Evolutionary conservation across 92 coral and sea anemone species (phyloP), one percentile per base, ranked within the genome.

Genomic region (Muricea muricata): DNA sequence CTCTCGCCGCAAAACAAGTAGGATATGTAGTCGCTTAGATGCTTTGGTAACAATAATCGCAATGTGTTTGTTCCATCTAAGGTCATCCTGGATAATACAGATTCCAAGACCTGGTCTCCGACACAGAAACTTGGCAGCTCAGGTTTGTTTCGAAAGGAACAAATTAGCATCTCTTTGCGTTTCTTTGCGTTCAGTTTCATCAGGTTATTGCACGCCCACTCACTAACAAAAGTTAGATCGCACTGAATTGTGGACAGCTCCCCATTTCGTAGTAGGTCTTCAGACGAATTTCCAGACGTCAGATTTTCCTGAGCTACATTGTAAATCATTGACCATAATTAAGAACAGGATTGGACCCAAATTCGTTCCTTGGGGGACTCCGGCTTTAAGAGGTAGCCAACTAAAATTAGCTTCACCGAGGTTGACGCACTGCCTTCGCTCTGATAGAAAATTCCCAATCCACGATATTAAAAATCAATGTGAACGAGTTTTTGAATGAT

Each of bases 91-190:
- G n/a, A n/a, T n/a, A n/a, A n/a, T n/a, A n/a, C n/a, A n/a, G 83
- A 72, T 26, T 54, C 63, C 34, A 78, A 37, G n/a, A n/a, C n/a
- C n/a, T n/a, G n/a, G n/a, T n/a, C n/a, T n/a, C n/a, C n/a, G n/a
- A n/a, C n/a, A n/a, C n/a, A n/a, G n/a, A n/a, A n/a, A n/a, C n/a
- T n/a, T n/a, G n/a, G n/a, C n/a, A n/a, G n/a, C n/a, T n/a, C 52
- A 57, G 83, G 83, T 37, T 39, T 29, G 1, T 61, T 35, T 7
- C 73, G 70, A 60, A 68, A 58, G 78, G 68, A 81, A 41, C 45
- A 65, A 14, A 80, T 42, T 20, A 61, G 17, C 25, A 80, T 25
- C 61, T 61, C 75, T 32, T 80, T 80, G 40, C 77, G 65, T 67
- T 81, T 65, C 35, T 60, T 33, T 31, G 74, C 41, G 41, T 47